Evolutionary conservation across 2,113 vertebrate species (phyloP).

Genomic region (Perccottus glenii): DNA sequence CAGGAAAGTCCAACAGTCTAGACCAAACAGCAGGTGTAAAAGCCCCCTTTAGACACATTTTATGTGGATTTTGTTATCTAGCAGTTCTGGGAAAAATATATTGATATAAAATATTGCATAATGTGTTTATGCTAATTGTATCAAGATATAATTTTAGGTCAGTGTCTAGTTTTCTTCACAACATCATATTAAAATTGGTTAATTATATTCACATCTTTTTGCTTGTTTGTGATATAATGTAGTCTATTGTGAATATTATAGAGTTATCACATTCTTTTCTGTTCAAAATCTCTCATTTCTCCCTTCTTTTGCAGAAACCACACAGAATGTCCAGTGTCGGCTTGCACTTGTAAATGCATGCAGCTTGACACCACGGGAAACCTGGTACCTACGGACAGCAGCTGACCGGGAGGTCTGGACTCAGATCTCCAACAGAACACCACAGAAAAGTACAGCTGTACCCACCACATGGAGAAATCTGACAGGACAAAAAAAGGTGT

Average conservation of each 20-base stretch:
- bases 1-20: too few relatives aligned
- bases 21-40: too few relatives aligned
- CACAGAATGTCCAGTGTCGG: constrained; percentile 95
- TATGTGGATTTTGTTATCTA: too few relatives aligned
- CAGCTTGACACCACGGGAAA: constrained; percentile 98
- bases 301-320: constrained; percentile 85
- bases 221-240: too few relatives aligned
- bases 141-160: too few relatives aligned
- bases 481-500: constrained; percentile 13
- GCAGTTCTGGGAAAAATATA: too few relatives aligned
- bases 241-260: not conserved
- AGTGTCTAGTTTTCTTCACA: too few relatives aligned
- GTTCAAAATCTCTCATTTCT: not conserved
- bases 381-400: constrained; percentile 91
- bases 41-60: too few relatives aligned
- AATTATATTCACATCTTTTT: too few relatives aligned
- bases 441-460: constrained; percentile 30
- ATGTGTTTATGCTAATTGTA: too few relatives aligned
- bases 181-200: too few relatives aligned
- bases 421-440: constrained; percentile 31
- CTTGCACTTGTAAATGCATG: constrained; percentile 98
- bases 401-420: constrained; percentile 71
- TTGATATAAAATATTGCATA: too few relatives aligned
- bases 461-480: constrained; percentile 18
- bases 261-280: not conserved